phyloP scores from a whole-genome alignment of 2,113 vertebrate genomes.

The Ptilonorhynchus violaceus region DNA sequence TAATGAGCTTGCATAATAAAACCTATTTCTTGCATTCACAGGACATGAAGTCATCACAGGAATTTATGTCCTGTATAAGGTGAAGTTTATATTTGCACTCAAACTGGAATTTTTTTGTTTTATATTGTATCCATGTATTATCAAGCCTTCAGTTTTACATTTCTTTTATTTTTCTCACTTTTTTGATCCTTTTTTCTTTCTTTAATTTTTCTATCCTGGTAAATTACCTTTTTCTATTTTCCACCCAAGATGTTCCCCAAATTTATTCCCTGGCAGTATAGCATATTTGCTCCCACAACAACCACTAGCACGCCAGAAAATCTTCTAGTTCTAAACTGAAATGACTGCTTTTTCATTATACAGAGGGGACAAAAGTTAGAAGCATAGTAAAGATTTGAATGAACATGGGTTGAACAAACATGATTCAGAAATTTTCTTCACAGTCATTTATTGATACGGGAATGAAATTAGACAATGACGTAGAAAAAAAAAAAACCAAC shows the following conservation, averaged over 20 bases:
- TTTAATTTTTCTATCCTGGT: background rate
- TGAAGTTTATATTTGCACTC: background rate
- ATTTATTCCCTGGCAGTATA: background rate
- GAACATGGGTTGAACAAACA: background rate
- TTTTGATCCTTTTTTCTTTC: background rate
- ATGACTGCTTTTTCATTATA: background rate
- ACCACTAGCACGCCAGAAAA: background rate
- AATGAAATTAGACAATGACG: background rate
- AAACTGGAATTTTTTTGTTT: background rate
- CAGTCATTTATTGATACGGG: background rate
- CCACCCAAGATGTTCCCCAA: background rate
- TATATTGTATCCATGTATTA: background rate
- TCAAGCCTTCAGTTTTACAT: background rate
- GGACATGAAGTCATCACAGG: background rate
- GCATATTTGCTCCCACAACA: background rate
- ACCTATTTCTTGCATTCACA: background rate
- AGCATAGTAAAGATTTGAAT: background rate
- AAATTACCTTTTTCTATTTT: background rate
- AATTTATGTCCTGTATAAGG: background rate
- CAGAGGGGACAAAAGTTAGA: background rate
- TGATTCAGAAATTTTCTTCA: background rate
- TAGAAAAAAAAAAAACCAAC: background rate
- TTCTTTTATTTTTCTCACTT: background rate
- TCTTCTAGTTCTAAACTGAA: background rate
- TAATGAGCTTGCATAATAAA: background rate